Percentiles rank a stretch among this genome's conserved stretches.
phyloP scores from a whole-genome alignment of 30 jellyfish, hydroid and myxozoan genomes.

The Chironex yamaguchii region DNA sequence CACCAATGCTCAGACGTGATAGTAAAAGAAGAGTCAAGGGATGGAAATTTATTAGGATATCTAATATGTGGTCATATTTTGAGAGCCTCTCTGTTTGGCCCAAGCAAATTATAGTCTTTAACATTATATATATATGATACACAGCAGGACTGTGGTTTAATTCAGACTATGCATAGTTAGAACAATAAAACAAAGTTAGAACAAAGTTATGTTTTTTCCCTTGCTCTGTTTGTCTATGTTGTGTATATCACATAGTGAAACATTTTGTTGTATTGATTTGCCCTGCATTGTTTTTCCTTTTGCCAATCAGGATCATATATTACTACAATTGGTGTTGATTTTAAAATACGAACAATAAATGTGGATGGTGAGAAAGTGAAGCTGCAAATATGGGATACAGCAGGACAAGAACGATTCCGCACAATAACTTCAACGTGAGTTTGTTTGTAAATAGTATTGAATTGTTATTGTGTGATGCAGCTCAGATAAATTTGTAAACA shows the following conservation, averaged over 20 bases:
- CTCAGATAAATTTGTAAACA: no score
- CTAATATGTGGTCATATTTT: no score
- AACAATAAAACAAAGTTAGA: no score
- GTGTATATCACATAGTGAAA: not conserved
- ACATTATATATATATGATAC: no score
- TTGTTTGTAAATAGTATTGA: not conserved
- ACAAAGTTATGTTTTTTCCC: not conserved
- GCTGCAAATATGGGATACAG: conserved; percentile 99
- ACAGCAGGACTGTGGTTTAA: no score
- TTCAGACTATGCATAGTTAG: no score
- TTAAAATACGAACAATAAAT: conserved; percentile 92
- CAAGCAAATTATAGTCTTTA: no score
- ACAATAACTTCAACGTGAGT: conserved; percentile 99
- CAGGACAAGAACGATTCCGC: conserved; percentile 99
- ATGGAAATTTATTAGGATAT: no score
- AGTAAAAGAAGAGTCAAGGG: no score
- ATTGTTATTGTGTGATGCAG: not conserved
- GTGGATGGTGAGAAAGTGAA: conserved; percentile 95
- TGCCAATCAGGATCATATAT: conserved; percentile 99
- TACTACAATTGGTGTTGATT: conserved; percentile 99
- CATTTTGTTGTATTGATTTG: not conserved
- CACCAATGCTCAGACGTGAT: no score
- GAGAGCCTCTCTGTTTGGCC: no score
- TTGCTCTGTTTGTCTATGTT: not conserved
- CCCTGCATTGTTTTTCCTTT: no score